phyloP scores from a whole-genome alignment of 64 coral and sea anemone genomes.

The Montipora efflorescens region DNA sequence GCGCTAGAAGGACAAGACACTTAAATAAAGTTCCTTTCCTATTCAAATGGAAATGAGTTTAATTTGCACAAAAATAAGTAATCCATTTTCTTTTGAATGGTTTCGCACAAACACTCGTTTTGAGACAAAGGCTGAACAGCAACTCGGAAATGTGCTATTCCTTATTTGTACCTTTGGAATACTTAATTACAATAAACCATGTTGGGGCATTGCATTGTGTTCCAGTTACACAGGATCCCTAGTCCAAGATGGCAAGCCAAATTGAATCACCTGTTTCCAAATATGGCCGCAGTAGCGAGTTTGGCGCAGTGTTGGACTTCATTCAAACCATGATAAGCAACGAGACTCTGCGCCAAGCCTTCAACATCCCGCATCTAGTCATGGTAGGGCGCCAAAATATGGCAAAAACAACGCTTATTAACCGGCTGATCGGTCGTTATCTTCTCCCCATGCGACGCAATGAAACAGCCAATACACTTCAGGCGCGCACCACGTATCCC shows the following conservation, averaged over 20 bases:
- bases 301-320: conserved; percentile 52
- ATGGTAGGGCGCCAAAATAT: conserved; percentile 71
- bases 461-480: conserved; percentile 72
- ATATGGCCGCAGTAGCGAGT: conserved; percentile 45
- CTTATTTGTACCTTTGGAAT: too few relatives aligned
- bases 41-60: too few relatives aligned
- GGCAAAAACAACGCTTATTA: conserved; percentile 67
- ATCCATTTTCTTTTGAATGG: too few relatives aligned
- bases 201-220: not conserved
- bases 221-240: not conserved
- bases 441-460: conserved; percentile 80
- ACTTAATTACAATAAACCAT: too few relatives aligned
- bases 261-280: conserved; percentile 34
- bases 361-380: conserved; percentile 61
- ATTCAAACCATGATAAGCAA: conserved; percentile 58
- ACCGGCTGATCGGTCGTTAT: conserved; percentile 70
- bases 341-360: conserved; percentile 32
- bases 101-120: too few relatives aligned
- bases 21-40: too few relatives aligned
- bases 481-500: conserved; percentile 82
- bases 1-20: too few relatives aligned
- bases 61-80: too few relatives aligned
- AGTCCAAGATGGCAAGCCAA: not conserved
- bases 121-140: too few relatives aligned
- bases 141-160: too few relatives aligned